These are phyloP conservation scores for Drosophila repleta DNA, from an alignment of 1,140 invertebrate genomes.

Conservation along the genomic window DNA sequence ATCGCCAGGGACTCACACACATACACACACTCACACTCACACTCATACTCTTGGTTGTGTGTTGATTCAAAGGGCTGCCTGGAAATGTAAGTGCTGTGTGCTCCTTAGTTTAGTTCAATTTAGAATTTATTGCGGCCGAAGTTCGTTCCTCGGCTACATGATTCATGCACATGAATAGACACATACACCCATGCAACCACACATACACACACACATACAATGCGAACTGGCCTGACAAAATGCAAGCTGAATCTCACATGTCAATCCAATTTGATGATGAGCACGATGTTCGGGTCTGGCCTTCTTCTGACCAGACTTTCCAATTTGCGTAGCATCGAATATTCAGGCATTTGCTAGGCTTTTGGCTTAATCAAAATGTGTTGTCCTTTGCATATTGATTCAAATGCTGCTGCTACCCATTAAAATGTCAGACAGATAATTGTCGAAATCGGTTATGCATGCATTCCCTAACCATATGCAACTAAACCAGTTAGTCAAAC, in stretches of 20 bases:
- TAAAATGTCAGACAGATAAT: conserved; percentile 11
- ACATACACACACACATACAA: not conserved
- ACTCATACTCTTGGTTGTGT: conserved; percentile 34
- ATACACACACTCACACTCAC: conserved; percentile 8
- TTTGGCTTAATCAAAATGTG: conserved; percentile 62
- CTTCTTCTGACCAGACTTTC: conserved; percentile 5
- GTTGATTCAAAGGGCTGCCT: conserved; percentile 50
- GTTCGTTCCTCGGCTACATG: conserved; percentile 72
- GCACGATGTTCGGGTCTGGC: conserved; percentile 19
- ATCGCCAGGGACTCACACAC: conserved; percentile 47
- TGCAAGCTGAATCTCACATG: conserved; percentile 67
- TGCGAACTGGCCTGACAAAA: conserved; percentile 21
- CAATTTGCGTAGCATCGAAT: conserved; percentile 30
- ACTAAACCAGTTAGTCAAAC: not conserved
- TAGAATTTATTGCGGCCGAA: conserved; percentile 77
- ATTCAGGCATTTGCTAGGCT: not conserved
- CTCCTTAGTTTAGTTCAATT: conserved; percentile 61
- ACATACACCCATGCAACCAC: conserved; percentile 12
- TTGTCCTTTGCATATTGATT: conserved; percentile 54
- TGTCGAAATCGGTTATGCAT: conserved; percentile 1
- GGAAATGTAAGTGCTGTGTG: conserved; percentile 62
- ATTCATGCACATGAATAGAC: conserved; percentile 61
- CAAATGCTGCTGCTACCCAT: conserved; percentile 20
- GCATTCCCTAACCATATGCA: not conserved
- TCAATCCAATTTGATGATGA: conserved; percentile 73